phyloP scores from a whole-genome alignment of 2,797 vertebrate species.

The Sarcophilus harrisii region DNA sequence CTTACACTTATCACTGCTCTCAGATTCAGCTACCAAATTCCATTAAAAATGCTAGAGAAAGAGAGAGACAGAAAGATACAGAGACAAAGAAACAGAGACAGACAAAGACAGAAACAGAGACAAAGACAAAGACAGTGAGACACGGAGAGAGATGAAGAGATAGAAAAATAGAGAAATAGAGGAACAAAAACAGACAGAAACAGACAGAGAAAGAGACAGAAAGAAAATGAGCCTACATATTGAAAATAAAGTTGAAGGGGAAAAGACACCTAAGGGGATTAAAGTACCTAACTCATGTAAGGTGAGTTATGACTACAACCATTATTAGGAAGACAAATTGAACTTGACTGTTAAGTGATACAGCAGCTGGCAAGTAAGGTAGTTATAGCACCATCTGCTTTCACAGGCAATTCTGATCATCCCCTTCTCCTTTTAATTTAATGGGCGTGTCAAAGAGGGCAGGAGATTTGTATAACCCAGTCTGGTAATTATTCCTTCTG shows the following conservation, averaged over 20 bases:
- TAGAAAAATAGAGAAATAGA: not conserved
- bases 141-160: no score
- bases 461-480: conserved; percentile 41
- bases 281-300: not conserved
- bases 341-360: not conserved
- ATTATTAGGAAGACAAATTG: conserved; percentile 20
- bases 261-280: not conserved
- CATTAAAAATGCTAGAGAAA: not conserved
- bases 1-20: not conserved
- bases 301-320: conserved; percentile 14
- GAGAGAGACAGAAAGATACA: no score
- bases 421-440: not conserved
- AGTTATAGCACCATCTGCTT: not conserved
- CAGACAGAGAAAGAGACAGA: not conserved
- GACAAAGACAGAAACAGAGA: no score
- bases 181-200: not conserved
- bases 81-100: not conserved
- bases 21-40: not conserved
- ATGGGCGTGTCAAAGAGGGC: not conserved
- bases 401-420: not conserved
- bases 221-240: not conserved
- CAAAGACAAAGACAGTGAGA: no score
- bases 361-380: not conserved
- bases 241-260: not conserved
- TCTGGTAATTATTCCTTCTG: conserved; percentile 48